A percentile compares a stretch with the other conserved stretches of the same genome.
Conservation (phyloP, 1,140 invertebrate species). For the Trichomalopsis sarcophagae region DNA sequence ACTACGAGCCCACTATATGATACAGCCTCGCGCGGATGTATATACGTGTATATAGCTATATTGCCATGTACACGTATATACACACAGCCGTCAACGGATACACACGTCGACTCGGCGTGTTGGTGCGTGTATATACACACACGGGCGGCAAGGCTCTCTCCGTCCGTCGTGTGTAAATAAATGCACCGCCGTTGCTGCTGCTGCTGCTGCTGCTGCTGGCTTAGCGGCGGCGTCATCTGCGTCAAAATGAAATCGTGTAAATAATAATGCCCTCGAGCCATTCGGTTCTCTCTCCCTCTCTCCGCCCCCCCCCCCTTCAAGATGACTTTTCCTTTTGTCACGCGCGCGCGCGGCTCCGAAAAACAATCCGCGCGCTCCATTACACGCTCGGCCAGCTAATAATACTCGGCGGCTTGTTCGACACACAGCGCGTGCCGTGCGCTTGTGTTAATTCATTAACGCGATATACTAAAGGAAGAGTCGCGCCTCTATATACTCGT, state of each 20-base stretch:
- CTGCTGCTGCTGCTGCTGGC: neutral
- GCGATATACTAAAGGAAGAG: neutral
- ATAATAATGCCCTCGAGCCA: slow-evolving; percentile 35
- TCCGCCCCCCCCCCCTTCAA: neutral
- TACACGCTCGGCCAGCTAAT: neutral
- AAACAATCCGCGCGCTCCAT: neutral
- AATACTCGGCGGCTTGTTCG: neutral
- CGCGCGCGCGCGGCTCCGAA: neutral
- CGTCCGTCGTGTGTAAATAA: slow-evolving; percentile 15
- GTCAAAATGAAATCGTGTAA: slow-evolving; percentile 38
- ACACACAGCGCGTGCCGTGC: neutral
- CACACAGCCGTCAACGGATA: neutral
- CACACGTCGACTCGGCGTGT: neutral
- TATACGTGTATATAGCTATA: neutral
- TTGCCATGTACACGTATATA: neutral
- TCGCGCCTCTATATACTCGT: neutral
- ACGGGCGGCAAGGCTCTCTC: neutral
- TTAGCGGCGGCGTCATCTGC: slow-evolving; percentile 12
- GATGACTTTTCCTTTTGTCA: slow-evolving; percentile 1
- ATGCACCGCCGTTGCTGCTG: slow-evolving; percentile 4
- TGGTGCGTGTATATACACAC: neutral
- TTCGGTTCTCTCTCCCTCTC: slow-evolving; percentile 5
- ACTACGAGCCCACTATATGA: slow-evolving; percentile 24
- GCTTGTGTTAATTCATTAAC: neutral
- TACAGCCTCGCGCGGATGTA: neutral